phyloP scores from a whole-genome alignment of 2,113 vertebrate species.

The Garra rufa region DNA sequence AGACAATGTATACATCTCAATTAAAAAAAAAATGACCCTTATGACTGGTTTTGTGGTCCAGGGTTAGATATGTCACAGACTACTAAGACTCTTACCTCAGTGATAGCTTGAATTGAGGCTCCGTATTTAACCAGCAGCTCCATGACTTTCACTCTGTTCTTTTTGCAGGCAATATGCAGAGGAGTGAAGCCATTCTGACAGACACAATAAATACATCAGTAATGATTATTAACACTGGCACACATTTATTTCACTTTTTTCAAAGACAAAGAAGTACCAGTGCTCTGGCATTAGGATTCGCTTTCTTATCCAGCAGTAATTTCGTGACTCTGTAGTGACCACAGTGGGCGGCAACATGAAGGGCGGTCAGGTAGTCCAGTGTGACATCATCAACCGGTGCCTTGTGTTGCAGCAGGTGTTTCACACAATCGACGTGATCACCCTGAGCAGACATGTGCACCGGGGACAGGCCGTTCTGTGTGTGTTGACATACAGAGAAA shows the following conservation, averaged over 20 bases:
- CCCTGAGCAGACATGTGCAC: conserved; percentile 98
- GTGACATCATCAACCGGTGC: conserved; percentile 97
- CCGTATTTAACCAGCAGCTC: conserved; percentile 98
- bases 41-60: too few relatives aligned
- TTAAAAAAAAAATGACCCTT: too few relatives aligned
- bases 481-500: conserved; percentile 41
- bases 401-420: conserved; percentile 91
- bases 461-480: conserved; percentile 94
- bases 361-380: conserved; percentile 93
- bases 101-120: conserved; percentile 98
- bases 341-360: conserved; percentile 96
- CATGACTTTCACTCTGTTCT: conserved; percentile 99
- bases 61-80: neutral
- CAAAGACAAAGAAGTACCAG: conserved; percentile 76
- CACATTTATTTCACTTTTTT: neutral
- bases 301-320: conserved; percentile 96
- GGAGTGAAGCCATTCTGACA: conserved; percentile 97
- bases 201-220: conserved; percentile 32
- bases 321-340: conserved; percentile 98
- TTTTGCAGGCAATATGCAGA: conserved; percentile 99
- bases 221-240: neutral
- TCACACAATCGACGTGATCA: conserved; percentile 96
- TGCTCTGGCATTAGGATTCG: conserved; percentile 93
- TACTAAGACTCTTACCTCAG: conserved; percentile 84
- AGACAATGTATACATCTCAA: too few relatives aligned